Base-by-base conservation (phyloP, 1,140 invertebrate genomes). In the Leptinotarsa texana region DNA sequence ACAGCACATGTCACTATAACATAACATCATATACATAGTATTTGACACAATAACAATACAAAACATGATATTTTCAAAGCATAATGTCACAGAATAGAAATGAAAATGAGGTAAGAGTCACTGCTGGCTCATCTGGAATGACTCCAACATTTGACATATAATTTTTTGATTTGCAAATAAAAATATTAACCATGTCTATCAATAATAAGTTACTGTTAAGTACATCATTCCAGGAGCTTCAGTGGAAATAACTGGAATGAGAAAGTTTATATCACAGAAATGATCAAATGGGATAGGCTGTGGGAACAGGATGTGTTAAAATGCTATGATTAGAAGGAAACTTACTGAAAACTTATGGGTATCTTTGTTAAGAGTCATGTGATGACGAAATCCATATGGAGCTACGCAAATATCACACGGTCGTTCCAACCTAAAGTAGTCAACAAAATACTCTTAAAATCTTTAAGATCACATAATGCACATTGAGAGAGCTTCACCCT, bases 341-440 rank as follows among this genome's bases (percentile, higher is more conserved):
- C 83, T 84, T 85, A 84, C 91, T 85, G 89, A 88, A 84, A 93
- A 92, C 75, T 82, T 80, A 77, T 83, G 79, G 76, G 90, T 87
- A 84, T 93, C 85, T 74, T 88, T 88, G n/a, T 90, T 92, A 3
- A 94, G 85, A 22, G 88, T 86, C 82, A 94, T 85, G 76, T 93
- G 90, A 85, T 94, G 91, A 75, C 88, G 88, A 83, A 90, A 95
- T 69, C 89, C 90, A 78, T 94, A 94, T 5, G 93, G 92, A 8
- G 90, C 86, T 51, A 91, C 89, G 79, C 92, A 93, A 0, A 74
- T 86, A 80, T 84, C 82, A 80, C 92, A 93, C 0, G 92, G 92
- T 74, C 89, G 89, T 8, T 84, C 74, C 77, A 89, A 84, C 80
- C 88, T 89, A 82, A 65, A 79, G 71, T 77, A 70, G 33, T 75